Conservation (phyloP, 1,140 invertebrate genomes). For the Aethina tumida region DNA sequence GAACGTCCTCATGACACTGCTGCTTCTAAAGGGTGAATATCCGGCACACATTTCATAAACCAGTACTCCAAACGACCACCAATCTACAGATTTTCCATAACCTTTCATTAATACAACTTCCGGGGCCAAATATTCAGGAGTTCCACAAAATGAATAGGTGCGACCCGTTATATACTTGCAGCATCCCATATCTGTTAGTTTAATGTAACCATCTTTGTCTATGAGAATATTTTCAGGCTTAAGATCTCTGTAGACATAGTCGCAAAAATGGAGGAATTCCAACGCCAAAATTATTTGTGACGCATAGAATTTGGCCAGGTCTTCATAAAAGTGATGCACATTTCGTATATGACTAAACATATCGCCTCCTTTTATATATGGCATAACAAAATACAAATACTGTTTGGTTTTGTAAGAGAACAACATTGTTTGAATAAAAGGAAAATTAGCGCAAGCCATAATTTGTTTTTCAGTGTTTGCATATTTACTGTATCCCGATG, state of each 20-base stretch:
- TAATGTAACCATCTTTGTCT: slow-evolving; percentile 76
- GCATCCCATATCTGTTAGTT: slow-evolving; percentile 86
- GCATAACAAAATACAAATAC: slow-evolving; percentile 70
- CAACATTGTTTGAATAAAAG: slow-evolving; percentile 73
- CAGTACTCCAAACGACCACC: slow-evolving; percentile 93
- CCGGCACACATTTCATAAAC: slow-evolving; percentile 89
- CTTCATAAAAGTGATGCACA: slow-evolving; percentile 67
- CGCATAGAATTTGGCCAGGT: slow-evolving; percentile 79
- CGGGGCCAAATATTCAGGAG: slow-evolving; percentile 92
- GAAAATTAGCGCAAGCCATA: slow-evolving; percentile 66
- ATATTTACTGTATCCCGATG: too few relatives aligned
- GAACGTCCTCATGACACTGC: slow-evolving; percentile 80
- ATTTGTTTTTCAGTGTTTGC: slow-evolving; percentile 86
- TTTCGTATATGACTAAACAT: slow-evolving; percentile 67
- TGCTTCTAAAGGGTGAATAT: slow-evolving; percentile 71
- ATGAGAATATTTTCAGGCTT: slow-evolving; percentile 97
- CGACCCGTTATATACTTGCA: slow-evolving; percentile 41
- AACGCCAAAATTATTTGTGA: slow-evolving; percentile 85
- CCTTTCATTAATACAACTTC: slow-evolving; percentile 96
- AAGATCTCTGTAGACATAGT: slow-evolving; percentile 85
- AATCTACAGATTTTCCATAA: slow-evolving; percentile 98
- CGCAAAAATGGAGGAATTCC: slow-evolving; percentile 88
- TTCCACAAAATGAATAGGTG: slow-evolving; percentile 90
- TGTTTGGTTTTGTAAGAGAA: slow-evolving; percentile 75
- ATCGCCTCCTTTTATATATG: slow-evolving; percentile 73